Base-by-base conservation (phyloP, 2,113 vertebrate genomes). In the Uria aalge region DNA sequence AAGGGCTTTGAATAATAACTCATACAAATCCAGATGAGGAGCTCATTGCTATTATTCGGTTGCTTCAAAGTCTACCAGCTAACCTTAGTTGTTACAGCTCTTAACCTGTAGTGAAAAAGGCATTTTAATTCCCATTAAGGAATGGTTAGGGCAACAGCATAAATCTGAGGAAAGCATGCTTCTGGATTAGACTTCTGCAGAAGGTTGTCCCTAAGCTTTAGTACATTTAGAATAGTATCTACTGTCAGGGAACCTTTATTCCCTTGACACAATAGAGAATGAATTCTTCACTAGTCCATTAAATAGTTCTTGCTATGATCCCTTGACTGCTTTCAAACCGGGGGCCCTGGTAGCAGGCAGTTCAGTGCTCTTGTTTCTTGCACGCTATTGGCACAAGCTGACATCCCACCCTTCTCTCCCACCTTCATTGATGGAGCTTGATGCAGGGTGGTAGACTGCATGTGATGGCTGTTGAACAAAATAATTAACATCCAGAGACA, bases 361-460 rank as follows among this genome's bases (percentile, higher is more conserved):
- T 30, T 90, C n/a, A 26, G 41, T n/a, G 23, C 26, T 73, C 22
- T 16, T 71, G 12, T 67, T 71, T 66, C 22, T 50, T 69, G 18
- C 3, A 2, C 64, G 48, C 69, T 62, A 14, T 57, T 84, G 63
- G 38, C 64, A 55, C n/a, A 66, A 43, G 60, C 29, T 90, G 48
- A 63, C 15, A 1, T 38, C 60, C n/a, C 6, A 52, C 19, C 12
- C 11, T 83, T 64, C 57, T 90, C 20, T 78, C 27, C 21, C 19
- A 40, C 0, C 50, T 43, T 64, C 15, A 0, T 6, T n/a, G 29
- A 3, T 66, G 29, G 53, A 63, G 36, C 29, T 86, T 0, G 1
- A 1, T 63, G 47, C 34, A 11, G 59, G 40, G 30, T 82, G 40
- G 19, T 48, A 45, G 57, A n/a, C 32, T 41, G 64, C 17, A 12